Evolutionary conservation across 1,140 invertebrate genomes (phyloP), one percentile per base, ranked within the genome.

Genomic region (Hycleus phaleratus): DNA sequence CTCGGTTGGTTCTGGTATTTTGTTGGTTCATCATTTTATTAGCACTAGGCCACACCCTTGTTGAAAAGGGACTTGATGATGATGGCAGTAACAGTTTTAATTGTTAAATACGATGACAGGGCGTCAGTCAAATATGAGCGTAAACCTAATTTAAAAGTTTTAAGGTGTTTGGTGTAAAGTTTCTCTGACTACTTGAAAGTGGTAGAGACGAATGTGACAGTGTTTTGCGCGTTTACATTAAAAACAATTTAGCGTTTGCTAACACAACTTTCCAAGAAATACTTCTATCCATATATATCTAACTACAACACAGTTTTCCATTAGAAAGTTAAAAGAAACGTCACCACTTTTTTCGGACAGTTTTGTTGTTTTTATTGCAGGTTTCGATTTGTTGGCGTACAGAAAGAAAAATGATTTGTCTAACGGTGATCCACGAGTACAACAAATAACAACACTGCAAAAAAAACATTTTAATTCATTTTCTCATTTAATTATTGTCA

Each of bases 121-220:
- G 53, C 39, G 59, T 54, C 59, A 60, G 38, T 60, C 59, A 60
- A 60, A 60, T 52, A 60, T 56, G 47, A 54, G 24, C 38, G 25
- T 40, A 60, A 60, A 60, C 53, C 56, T 60, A 50, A 57, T 56
- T 56, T 56, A 50, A 56, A 56, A 60, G 44, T 59, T 59, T 47
- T 47, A 55, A 42, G 49, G 38, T 53, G 57, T 32, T 54, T 54
- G 32, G 44, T 18, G 43, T 25, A 46, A 58, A 49, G 40, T 58
- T 46, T 11, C 25, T 49, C 50, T 40, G 50, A 59, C 32, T 32
- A 7, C 7, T 32, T 32, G 32, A 32, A 32, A 32, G 32, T 7
- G 32, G 32, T 4, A 7, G 32, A 4, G 32, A 32, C 32, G 32
- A 54, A 59, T 54, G 38, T 54, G 52, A 47, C 52, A 52, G 50